Base-by-base conservation (phyloP, 2,113 vertebrate species). In the Melanerpes formicivorus region DNA sequence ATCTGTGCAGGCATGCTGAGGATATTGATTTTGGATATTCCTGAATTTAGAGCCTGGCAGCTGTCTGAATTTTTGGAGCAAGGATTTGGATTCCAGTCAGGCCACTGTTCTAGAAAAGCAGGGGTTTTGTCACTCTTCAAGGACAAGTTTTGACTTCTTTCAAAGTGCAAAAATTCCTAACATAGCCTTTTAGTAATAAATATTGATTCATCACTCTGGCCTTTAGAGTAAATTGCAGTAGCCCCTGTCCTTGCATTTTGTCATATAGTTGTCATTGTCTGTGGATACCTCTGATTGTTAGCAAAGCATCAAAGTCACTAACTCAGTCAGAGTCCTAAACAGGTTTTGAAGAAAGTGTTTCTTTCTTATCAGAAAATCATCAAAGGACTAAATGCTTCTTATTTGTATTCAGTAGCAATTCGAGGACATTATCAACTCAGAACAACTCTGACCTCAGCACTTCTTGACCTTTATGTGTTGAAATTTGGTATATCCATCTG, bases 21-120 rank as follows among this genome's bases (percentile, higher is more conserved):
- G 48, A 7, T 94, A 88, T 74, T 87, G 80, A 95, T 95, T 92
- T 94, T 84, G 66, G 74, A 81, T 86, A 87, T 76, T 91, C 40
- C 80, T 76, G 42, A 84, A 84, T 58, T 40, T 34, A 80, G 69
- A 79, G 16, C 46, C 69, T 63, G 23, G 40, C 59, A 83, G 23
- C 46, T 80, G 27, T 66, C 63, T 72, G 66, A 81, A 63, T 21
- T 81, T 91, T 64, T 65, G 58, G 74, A 88, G 30, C 5, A 34
- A 30, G 17, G 8, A 84, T 95, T 94, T 94, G 84, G 58, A 93
- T 93, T 88, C 74, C 34, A 91, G 74, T 90, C 88, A 90, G 50
- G 73, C 59, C 63, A 25, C 54, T 72, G 6, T 65, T 96, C 80
- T 46, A 87, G 88, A 91, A 94, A 63, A 96, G 32, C 46, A 78